These are phyloP conservation scores for Toxotes chatareus DNA, from an alignment of 2,113 vertebrate genomes.

Conservation along the genomic window DNA sequence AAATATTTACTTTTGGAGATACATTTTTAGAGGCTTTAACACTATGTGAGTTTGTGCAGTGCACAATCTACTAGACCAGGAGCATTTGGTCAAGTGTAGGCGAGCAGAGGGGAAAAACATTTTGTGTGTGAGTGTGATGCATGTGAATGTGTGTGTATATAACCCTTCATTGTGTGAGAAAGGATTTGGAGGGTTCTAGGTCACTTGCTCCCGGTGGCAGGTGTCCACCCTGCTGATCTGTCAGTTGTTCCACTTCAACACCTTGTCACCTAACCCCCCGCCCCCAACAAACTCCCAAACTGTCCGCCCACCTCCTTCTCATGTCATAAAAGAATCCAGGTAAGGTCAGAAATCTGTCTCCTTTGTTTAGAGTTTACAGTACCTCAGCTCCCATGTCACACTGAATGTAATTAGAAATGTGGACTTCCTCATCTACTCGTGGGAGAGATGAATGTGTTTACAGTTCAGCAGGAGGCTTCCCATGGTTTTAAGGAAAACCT, in stretches of 20 bases:
- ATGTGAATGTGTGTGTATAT: constrained; percentile 4
- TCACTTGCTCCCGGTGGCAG: constrained; percentile 69
- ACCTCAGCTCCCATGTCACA: constrained; percentile 15
- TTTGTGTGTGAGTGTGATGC: constrained; percentile 14
- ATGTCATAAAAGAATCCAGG: constrained; percentile 55
- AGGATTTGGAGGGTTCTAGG: constrained; percentile 71
- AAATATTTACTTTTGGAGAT: too few relatives aligned
- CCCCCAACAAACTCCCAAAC: constrained; percentile 25
- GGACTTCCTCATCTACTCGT: constrained; percentile 47
- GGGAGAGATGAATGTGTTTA: constrained; percentile 48
- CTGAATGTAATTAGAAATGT: constrained; percentile 41
- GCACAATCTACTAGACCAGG: background rate
- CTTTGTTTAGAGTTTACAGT: background rate
- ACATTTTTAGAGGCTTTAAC: background rate
- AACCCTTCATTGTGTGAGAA: constrained; percentile 47
- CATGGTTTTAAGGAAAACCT: constrained; percentile 38
- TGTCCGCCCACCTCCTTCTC: constrained; percentile 45
- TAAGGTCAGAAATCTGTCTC: constrained; percentile 18
- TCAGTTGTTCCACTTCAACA: constrained; percentile 79
- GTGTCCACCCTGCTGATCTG: constrained; percentile 75
- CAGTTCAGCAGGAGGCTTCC: constrained; percentile 37
- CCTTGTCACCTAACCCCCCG: constrained; percentile 70
- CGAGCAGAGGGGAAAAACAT: constrained; percentile 1
- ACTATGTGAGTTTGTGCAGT: background rate
- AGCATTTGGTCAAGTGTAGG: background rate